Percentiles rank a stretch among this genome's conserved stretches.
These are phyloP conservation scores for Trachelus tabidus DNA, from an alignment of 2,888 invertebrate genomes.

Conservation along the genomic window DNA sequence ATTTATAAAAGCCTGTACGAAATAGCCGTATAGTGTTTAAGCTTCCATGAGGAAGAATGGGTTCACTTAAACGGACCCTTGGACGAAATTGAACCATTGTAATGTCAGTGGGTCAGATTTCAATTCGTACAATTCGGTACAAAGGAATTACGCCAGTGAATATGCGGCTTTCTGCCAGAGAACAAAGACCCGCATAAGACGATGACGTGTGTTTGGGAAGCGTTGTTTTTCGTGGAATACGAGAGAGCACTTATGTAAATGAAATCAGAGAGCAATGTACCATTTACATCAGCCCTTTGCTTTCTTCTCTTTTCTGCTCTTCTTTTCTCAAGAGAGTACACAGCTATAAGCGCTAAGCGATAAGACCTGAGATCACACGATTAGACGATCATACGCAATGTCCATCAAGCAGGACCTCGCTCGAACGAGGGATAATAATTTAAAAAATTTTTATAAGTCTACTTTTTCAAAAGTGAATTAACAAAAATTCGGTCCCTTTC, in stretches of 20 bases:
- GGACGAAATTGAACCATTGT: constrained; percentile 1
- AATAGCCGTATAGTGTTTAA: not conserved
- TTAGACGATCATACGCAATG: not conserved
- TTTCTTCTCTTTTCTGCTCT: not conserved
- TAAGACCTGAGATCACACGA: not conserved
- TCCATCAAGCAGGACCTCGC: not conserved
- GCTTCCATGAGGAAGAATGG: not conserved
- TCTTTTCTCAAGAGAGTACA: not conserved
- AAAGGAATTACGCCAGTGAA: not conserved
- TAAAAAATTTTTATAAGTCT: not conserved
- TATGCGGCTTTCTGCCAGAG: constrained; percentile 7
- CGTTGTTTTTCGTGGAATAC: constrained; percentile 9
- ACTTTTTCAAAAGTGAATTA: too few relatives aligned
- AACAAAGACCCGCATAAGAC: constrained; percentile 14
- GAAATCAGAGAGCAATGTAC: constrained; percentile 37
- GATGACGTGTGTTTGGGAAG: not conserved
- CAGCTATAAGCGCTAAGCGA: not conserved
- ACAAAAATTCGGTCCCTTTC: too few relatives aligned
- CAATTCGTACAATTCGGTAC: not conserved
- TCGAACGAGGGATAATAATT: not conserved
- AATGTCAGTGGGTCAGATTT: not conserved
- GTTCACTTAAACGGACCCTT: not conserved
- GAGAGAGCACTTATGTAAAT: constrained; percentile 47
- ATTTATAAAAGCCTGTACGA: not conserved
- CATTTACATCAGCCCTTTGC: constrained; percentile 33